Conservation (phyloP, 2,113 vertebrate species). For the Noturus placidus region DNA sequence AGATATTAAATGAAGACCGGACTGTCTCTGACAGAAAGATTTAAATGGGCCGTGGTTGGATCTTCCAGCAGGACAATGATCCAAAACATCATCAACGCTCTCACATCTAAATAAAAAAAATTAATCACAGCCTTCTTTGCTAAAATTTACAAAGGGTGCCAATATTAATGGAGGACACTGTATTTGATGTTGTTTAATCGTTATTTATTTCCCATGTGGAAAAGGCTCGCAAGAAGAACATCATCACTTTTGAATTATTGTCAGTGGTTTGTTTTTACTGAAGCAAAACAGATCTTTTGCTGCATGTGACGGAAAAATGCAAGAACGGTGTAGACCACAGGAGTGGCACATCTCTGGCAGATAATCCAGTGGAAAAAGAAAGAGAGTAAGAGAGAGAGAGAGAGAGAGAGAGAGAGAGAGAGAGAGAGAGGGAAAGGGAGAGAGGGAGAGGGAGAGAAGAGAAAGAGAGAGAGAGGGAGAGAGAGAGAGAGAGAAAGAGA, state of each 20-base stretch:
- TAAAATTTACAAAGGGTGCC: too few relatives aligned
- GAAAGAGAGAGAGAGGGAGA: too few relatives aligned
- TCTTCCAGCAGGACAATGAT: too few relatives aligned
- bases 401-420: neutral
- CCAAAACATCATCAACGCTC: too few relatives aligned
- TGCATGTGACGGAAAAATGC: constrained; percentile 9
- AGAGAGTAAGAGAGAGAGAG: constrained; percentile 8
- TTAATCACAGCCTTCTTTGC: too few relatives aligned
- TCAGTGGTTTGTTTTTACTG: constrained; percentile 1
- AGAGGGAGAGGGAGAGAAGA: too few relatives aligned
- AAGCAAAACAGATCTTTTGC: neutral
- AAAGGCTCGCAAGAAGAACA: constrained; percentile 7
- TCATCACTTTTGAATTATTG: constrained; percentile 17
- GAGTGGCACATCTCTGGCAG: constrained; percentile 28
- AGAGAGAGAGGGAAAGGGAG: neutral
- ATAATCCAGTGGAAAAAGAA: constrained; percentile 1
- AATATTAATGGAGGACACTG: too few relatives aligned
- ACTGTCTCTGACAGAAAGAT: too few relatives aligned
- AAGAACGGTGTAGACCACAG: constrained; percentile 18
- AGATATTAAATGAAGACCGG: too few relatives aligned
- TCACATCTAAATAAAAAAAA: too few relatives aligned
- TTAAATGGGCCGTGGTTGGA: too few relatives aligned
- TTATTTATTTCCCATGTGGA: constrained; percentile 21
- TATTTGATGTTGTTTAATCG: neutral
- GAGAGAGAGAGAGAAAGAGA: too few relatives aligned